A percentile compares a stretch with the other conserved stretches of the same genome.
Conservation (phyloP, 2,888 invertebrate species). For the Marasmarcha lunaedactyla region DNA sequence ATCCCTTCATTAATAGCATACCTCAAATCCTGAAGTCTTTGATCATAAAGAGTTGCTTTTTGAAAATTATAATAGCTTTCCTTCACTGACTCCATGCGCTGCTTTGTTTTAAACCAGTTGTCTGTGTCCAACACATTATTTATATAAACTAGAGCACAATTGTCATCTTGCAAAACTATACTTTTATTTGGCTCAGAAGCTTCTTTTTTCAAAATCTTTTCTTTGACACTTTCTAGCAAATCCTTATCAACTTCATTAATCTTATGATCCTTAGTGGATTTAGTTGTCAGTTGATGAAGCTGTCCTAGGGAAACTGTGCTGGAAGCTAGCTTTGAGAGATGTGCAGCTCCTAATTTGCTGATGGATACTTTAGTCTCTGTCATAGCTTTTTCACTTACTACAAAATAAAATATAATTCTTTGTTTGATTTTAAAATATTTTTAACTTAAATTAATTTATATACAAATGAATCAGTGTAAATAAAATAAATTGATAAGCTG, state of each 20-base stretch:
- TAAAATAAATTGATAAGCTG: too few species aligned
- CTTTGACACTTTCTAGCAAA: slow-evolving; percentile 47
- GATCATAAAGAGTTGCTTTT: slow-evolving; percentile 55
- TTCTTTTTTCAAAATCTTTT: slow-evolving; percentile 43
- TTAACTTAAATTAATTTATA: too few species aligned
- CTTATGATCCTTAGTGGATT: slow-evolving; percentile 25
- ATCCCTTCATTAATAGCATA: slow-evolving; percentile 62
- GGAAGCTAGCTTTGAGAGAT: slow-evolving; percentile 74
- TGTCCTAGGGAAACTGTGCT: slow-evolving; percentile 69
- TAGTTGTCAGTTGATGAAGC: slow-evolving; percentile 65
- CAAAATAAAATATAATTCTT: background rate
- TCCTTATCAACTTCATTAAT: slow-evolving; percentile 50
- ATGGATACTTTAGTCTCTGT: slow-evolving; percentile 77
- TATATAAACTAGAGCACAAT: slow-evolving; percentile 53
- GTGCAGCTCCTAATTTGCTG: slow-evolving; percentile 74
- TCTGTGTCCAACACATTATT: slow-evolving; percentile 39
- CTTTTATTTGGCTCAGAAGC: slow-evolving; percentile 15
- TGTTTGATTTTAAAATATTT: too few species aligned
- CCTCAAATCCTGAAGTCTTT: slow-evolving; percentile 50
- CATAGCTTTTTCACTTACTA: slow-evolving; percentile 74
- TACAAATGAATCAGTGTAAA: too few species aligned
- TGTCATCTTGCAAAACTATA: slow-evolving; percentile 44
- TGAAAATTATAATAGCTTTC: slow-evolving; percentile 63
- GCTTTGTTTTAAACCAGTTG: slow-evolving; percentile 41
- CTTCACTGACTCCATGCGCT: slow-evolving; percentile 46